Evolutionary conservation across 1,140 invertebrate species (phyloP).

Genomic region (Anadara kagoshimensis): DNA sequence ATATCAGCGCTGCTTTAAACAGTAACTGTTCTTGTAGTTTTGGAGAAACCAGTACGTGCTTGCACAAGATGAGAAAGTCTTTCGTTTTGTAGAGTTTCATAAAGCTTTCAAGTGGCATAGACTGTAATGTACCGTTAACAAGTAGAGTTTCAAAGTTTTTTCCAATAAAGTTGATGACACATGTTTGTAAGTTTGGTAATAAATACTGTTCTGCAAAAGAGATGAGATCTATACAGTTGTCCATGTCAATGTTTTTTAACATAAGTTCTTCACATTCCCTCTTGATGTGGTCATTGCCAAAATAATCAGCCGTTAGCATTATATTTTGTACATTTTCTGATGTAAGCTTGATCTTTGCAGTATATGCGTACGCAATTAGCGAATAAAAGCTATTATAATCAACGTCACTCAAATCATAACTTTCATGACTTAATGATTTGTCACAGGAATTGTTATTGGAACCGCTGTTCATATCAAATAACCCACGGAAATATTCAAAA

Average conservation of each 20-base stretch:
- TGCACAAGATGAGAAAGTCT: no score
- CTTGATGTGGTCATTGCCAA: constrained; percentile 4
- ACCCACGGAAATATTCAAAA: constrained; percentile 22
- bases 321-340: constrained; percentile 13
- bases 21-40: no score
- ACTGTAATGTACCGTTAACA: no score
- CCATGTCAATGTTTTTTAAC: constrained; percentile 10
- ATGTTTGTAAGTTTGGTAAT: no score
- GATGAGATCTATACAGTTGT: background rate
- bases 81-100: no score
- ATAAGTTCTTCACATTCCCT: constrained; percentile 15
- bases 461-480: background rate
- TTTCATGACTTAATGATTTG: background rate
- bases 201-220: constrained; percentile 7
- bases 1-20: no score
- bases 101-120: no score
- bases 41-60: no score
- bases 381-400: background rate
- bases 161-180: no score
- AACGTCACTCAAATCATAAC: constrained; percentile 6
- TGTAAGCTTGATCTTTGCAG: constrained; percentile 18
- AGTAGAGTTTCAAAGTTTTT: no score
- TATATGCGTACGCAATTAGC: constrained; percentile 14
- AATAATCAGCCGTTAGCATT: constrained; percentile 11
- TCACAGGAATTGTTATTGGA: background rate